Base-by-base conservation (phyloP, 1,140 invertebrate species). In the Hylaeus volcanicus region DNA sequence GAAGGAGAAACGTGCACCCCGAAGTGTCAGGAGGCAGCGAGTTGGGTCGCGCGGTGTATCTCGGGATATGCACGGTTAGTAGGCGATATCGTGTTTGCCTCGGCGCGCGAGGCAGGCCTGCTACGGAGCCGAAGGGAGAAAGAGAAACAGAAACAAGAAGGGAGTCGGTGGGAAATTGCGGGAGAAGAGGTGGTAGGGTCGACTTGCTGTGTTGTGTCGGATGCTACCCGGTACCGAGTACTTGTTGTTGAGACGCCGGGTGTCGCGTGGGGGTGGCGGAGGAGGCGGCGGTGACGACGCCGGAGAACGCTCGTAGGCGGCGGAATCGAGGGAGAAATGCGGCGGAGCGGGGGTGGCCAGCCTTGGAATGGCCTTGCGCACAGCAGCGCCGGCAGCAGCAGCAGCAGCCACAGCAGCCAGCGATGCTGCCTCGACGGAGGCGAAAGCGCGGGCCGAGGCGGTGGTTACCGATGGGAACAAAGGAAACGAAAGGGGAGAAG, bases 211-310 rank as follows among this genome's bases (percentile, higher is more conserved):
- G 92, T 93, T 93, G 89, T 92, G 91, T 92, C 89, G 90, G 90
- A 92, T 93, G 90, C 91, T 90, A 90, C 87, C 89, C 89, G 91
- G 91, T 92, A 91, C 89, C 91, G 84, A 85, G 89, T 92, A 92
- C 89, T 93, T 93, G 92, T 93, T 93, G 92, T 93, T 92, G 89
- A 92, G 92, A 93, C 92, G 91, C 91, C 88, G 86, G 86, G 77
- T 79, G 69, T 48, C 77, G 79, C 81, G 84, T 81, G 86, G 87
- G 88, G 88, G 88, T 86, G 71, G 86, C 72, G 43, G 71, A 65
- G 55, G 64, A 64, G 56, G 71, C 70, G 73, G 66, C 58, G 74
- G 70, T 70, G 79, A 75, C 83, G 60, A 69, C 51, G 82, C 66
- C 65, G 81, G 79, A 82, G 80, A 88, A 81, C 75, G 74, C 71